Evolutionary conservation across 2,797 vertebrate genomes (phyloP).

Genomic region (Lagorchestes hirsutus): DNA sequence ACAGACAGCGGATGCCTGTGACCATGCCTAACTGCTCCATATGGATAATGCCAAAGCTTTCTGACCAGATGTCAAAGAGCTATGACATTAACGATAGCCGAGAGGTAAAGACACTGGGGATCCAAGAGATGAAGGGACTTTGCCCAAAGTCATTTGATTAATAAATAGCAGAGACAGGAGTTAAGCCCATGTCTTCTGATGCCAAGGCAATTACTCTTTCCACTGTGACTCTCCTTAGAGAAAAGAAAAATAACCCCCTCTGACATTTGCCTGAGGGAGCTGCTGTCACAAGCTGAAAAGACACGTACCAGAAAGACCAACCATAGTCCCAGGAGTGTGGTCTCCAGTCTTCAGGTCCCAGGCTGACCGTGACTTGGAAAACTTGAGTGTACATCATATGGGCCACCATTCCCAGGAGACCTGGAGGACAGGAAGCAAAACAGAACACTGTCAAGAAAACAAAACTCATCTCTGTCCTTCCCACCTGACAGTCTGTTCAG

Average conservation of each 20-base stretch:
- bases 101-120: not conserved
- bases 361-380: conserved; percentile 94
- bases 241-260: not conserved
- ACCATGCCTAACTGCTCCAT: not conserved
- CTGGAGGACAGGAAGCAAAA: conserved; percentile 82
- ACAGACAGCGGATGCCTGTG: not conserved
- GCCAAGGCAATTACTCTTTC: not conserved
- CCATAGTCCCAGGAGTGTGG: conserved; percentile 95
- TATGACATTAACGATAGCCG: not conserved
- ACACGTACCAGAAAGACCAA: conserved; percentile 94
- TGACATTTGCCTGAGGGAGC: not conserved
- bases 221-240: not conserved
- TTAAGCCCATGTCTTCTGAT: not conserved
- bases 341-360: conserved; percentile 95
- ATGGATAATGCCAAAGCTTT: not conserved
- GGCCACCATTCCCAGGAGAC: conserved; percentile 95
- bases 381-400: conserved; percentile 97
- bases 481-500: not conserved
- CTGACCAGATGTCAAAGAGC: not conserved
- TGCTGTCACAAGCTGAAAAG: not conserved
- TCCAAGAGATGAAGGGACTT: not conserved
- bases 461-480: not conserved
- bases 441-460: conserved; percentile 12
- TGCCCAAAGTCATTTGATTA: not conserved
- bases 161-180: not conserved